A percentile compares a stretch with the other conserved stretches of the same genome.
These are phyloP conservation scores for Eremophila alpestris DNA, from an alignment of 2,797 vertebrate species.

Conservation along the genomic window DNA sequence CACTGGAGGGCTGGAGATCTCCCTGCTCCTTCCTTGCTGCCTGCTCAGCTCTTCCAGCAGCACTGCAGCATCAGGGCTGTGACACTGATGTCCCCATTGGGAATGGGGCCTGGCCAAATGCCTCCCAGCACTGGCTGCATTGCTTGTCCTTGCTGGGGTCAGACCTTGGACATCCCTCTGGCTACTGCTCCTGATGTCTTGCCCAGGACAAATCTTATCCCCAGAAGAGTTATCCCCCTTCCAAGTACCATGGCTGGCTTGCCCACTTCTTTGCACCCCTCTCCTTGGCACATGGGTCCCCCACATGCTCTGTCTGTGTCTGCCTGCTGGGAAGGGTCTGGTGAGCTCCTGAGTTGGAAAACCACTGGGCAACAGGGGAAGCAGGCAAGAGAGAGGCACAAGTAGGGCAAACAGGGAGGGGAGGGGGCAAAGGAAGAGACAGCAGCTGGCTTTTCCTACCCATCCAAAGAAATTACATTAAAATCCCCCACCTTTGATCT, in stretches of 20 bases:
- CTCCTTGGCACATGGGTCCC: not conserved
- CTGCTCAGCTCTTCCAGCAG: not conserved
- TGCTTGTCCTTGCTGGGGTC: not conserved
- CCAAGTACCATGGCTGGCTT: not conserved
- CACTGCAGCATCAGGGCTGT: not conserved
- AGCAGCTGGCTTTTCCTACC: not conserved
- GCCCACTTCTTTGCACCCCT: not conserved
- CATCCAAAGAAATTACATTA: not conserved
- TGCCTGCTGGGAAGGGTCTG: not conserved
- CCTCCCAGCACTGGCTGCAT: fast-evolving
- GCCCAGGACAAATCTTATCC: not conserved
- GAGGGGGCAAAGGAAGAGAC: not conserved
- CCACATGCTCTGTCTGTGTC: fast-evolving
- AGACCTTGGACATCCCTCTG: not conserved
- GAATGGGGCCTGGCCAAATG: not conserved
- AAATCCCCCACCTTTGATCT: not conserved
- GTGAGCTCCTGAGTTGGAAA: not conserved
- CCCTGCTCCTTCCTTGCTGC: not conserved
- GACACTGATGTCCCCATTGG: not conserved
- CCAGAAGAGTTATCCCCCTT: not conserved
- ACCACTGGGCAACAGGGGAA: fast-evolving
- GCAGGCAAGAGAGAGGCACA: not conserved
- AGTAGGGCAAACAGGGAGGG: not conserved
- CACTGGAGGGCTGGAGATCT: not conserved
- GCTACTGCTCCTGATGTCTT: not conserved